These are phyloP conservation scores for Dryocosmus kuriphilus DNA, from an alignment of 2,888 invertebrate species.

Conservation along the genomic window DNA sequence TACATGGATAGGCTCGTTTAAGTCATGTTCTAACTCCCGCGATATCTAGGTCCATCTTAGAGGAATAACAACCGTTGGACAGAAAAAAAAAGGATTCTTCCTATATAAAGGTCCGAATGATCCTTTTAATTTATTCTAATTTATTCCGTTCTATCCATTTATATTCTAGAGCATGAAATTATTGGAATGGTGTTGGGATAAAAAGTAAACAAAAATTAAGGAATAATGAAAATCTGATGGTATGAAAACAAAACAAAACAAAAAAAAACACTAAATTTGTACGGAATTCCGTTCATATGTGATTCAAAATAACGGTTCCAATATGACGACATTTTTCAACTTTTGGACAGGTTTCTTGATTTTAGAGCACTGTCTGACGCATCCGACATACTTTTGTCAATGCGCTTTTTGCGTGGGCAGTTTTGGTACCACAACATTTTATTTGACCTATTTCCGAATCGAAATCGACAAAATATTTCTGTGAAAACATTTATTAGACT, in stretches of 20 bases:
- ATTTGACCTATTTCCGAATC: not conserved
- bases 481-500: not conserved
- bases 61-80: not conserved
- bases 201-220: no score
- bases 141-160: not conserved
- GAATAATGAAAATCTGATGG: no score
- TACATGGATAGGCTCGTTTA: not conserved
- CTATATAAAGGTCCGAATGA: not conserved
- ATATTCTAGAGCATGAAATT: no score
- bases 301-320: not conserved
- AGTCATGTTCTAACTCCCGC: constrained; percentile 7
- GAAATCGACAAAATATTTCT: not conserved
- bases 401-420: not conserved
- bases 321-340: not conserved
- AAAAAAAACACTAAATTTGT: no score
- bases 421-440: not conserved
- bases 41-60: not conserved
- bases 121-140: not conserved
- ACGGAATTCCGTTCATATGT: not conserved
- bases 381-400: not conserved
- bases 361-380: not conserved
- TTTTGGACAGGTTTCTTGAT: not conserved
- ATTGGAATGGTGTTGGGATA: no score
- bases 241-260: no score
- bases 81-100: not conserved